A percentile compares a stretch with the other conserved stretches of the same genome.
phyloP scores from a whole-genome alignment of 2,113 vertebrate species.

The Chlorodrepanis virens region DNA sequence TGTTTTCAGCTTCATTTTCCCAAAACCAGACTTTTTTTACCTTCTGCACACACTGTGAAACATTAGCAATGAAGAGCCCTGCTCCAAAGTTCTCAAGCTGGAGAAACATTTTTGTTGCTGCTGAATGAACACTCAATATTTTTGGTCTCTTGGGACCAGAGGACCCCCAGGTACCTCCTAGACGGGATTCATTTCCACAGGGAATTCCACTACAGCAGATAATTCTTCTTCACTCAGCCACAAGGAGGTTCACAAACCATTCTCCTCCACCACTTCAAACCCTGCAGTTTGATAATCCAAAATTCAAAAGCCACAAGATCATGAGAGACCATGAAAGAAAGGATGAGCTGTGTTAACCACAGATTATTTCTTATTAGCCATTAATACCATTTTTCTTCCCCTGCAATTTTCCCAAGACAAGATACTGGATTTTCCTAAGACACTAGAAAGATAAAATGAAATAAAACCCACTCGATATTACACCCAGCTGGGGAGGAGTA shows the following conservation, averaged over 20 bases:
- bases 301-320: neutral
- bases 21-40: neutral
- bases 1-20: neutral
- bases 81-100: neutral
- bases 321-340: neutral
- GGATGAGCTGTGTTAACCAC: constrained; percentile 8
- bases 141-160: neutral
- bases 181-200: neutral
- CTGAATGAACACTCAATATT: neutral
- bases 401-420: constrained; percentile 1
- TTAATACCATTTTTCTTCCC: constrained; percentile 1
- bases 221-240: neutral
- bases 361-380: constrained; percentile 41
- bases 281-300: constrained; percentile 27
- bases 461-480: neutral
- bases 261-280: neutral
- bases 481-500: constrained; percentile 13
- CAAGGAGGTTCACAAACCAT: neutral
- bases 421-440: constrained; percentile 22
- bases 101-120: neutral
- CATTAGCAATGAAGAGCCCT: fast-evolving
- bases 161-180: neutral
- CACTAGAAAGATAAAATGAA: neutral
- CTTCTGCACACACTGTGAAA: neutral
- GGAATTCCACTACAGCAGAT: neutral